Conservation (phyloP, 2,113 vertebrate species). For the Triplophysa rosa region DNA sequence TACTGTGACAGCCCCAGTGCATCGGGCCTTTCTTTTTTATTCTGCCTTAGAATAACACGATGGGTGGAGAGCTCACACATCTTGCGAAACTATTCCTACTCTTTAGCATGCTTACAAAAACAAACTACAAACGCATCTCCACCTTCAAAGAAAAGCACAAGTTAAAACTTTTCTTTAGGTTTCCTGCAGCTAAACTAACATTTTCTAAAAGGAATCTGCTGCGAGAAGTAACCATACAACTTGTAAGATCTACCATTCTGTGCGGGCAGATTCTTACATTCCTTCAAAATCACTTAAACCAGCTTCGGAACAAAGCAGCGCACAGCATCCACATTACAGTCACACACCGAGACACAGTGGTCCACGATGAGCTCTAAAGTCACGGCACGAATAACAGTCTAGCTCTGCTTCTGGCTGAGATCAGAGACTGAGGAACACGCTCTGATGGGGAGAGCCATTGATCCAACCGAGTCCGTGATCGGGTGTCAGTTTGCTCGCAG, state of each 20-base stretch:
- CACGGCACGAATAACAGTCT: not conserved
- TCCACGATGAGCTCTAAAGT: not conserved
- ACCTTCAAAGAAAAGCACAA: constrained; percentile 29
- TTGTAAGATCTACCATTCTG: not conserved
- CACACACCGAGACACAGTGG: not conserved
- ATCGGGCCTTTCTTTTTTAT: too few relatives aligned
- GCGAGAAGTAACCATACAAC: not conserved
- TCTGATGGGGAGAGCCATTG: not conserved
- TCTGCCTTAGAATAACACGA: not conserved
- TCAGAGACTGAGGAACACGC: not conserved
- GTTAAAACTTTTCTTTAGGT: not conserved
- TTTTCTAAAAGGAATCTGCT: constrained; percentile 1
- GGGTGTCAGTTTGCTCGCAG: not conserved
- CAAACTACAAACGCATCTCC: constrained; percentile 11
- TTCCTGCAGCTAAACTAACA: constrained; percentile 22
- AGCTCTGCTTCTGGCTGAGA: constrained; percentile 14
- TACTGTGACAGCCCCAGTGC: too few relatives aligned
- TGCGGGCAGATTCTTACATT: not conserved
- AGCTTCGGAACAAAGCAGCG: constrained; percentile 4
- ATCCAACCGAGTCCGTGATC: not conserved
- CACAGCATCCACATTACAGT: not conserved
- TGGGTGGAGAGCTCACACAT: not conserved
- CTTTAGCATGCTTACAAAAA: constrained; percentile 4
- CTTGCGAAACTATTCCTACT: not conserved
- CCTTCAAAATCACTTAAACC: constrained; percentile 19